Evolutionary conservation across 2,113 vertebrate genomes (phyloP).

Genomic region (Oxyura jamaicensis): DNA sequence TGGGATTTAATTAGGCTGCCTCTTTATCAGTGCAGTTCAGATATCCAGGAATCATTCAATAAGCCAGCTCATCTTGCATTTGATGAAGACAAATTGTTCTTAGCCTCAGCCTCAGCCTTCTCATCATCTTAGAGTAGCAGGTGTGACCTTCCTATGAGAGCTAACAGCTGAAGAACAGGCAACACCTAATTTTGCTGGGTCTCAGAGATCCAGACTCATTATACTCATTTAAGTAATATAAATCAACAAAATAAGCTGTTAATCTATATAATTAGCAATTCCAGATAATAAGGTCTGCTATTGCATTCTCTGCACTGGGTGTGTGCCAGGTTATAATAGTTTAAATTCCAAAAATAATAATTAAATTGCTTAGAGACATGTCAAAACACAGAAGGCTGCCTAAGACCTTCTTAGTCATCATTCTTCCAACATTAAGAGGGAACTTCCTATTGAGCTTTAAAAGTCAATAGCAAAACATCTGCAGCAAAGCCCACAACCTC

Average conservation of each 20-base stretch:
- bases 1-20: not conserved
- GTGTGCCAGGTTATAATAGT: not conserved
- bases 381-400: not conserved
- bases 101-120: not conserved
- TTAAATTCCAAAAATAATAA: not conserved
- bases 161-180: not conserved
- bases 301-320: not conserved
- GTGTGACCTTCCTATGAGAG: not conserved
- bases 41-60: not conserved
- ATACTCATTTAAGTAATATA: not conserved
- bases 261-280: not conserved
- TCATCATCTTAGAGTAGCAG: not conserved
- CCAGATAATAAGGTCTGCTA: not conserved
- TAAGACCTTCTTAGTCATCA: not conserved
- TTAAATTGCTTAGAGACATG: not conserved
- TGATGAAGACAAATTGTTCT: not conserved
- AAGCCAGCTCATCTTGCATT: not conserved
- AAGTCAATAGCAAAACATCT: not conserved
- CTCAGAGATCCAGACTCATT: not conserved
- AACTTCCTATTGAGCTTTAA: not conserved
- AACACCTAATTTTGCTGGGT: not conserved
- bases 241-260: not conserved
- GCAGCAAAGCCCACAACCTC: not conserved
- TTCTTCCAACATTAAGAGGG: not conserved
- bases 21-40: not conserved